Percentiles rank a stretch among this genome's conserved stretches.
Evolutionary conservation across 92 coral and sea anemone genomes (phyloP).

Genomic region (Actinostola sp.): DNA sequence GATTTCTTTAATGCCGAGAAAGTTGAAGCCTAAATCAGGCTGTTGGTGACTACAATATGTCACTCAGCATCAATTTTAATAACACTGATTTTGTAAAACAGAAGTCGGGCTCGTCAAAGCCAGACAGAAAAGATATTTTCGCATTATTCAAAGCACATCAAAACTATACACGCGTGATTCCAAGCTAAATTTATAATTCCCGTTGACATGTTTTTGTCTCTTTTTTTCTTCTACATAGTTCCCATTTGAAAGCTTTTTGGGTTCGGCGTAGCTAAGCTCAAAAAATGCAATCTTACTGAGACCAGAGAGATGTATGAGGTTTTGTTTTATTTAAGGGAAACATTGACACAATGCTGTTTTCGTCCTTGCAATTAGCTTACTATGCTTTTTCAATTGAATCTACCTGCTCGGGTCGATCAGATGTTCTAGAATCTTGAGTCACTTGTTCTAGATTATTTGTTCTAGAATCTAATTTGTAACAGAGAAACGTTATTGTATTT

Average conservation of each 20-base stretch:
- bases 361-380: not conserved
- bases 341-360: not conserved
- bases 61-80: constrained; percentile 1
- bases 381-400: not conserved
- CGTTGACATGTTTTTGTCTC: no score
- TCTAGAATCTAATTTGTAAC: not conserved
- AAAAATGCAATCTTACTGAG: not conserved
- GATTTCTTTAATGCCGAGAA: not conserved
- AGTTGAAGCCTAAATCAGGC: not conserved
- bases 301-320: not conserved
- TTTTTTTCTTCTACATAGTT: no score
- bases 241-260: no score
- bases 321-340: not conserved
- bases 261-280: no score
- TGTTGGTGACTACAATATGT: not conserved
- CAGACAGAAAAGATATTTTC: no score
- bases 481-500: not conserved
- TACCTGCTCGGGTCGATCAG: not conserved
- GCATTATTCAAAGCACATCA: no score
- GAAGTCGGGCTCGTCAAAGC: not conserved
- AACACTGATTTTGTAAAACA: not conserved
- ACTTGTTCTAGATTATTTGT: not conserved
- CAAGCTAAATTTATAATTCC: no score
- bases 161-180: no score
- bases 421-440: constrained; percentile 4